These are phyloP conservation scores for Cerastis rubricosa DNA, from an alignment of 2,888 invertebrate species.

Conservation along the genomic window DNA sequence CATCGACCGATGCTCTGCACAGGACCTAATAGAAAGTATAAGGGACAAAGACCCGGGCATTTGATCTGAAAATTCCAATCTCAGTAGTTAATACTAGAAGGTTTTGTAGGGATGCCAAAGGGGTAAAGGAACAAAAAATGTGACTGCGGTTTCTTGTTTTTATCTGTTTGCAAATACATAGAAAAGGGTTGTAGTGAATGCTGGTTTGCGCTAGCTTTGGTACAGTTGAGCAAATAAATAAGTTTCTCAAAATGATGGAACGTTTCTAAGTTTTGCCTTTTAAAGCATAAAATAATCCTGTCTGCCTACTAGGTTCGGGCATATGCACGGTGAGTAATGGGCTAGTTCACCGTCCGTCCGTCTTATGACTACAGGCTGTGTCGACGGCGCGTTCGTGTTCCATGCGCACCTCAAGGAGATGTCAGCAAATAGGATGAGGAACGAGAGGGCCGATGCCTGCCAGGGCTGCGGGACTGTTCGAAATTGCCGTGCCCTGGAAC, in stretches of 20 bases:
- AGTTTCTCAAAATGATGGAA: background rate
- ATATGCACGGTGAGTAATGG: too few relatives aligned
- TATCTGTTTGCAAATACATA: background rate
- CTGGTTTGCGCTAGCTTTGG: background rate
- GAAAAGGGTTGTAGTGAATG: background rate
- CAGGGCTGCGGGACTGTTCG: too few relatives aligned
- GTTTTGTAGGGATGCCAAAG: slow-evolving; percentile 1
- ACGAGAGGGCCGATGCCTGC: too few relatives aligned
- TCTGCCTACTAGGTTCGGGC: too few relatives aligned
- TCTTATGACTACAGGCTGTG: too few relatives aligned
- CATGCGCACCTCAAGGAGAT: too few relatives aligned
- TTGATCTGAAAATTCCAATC: slow-evolving; percentile 8
- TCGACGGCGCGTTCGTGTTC: too few relatives aligned
- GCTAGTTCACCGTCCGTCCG: too few relatives aligned
- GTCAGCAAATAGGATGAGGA: too few relatives aligned
- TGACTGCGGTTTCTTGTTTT: background rate
- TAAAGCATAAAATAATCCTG: background rate
- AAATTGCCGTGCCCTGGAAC: too few relatives aligned
- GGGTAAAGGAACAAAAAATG: background rate
- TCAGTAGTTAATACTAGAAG: background rate
- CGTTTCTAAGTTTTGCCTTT: background rate
- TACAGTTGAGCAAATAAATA: background rate
- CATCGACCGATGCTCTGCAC: background rate
- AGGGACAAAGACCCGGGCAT: background rate
- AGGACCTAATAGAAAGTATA: background rate